A percentile compares a stretch with the other conserved stretches of the same genome.
These are phyloP conservation scores for Ophion obscuratus DNA, from an alignment of 2,888 invertebrate species.

Conservation along the genomic window DNA sequence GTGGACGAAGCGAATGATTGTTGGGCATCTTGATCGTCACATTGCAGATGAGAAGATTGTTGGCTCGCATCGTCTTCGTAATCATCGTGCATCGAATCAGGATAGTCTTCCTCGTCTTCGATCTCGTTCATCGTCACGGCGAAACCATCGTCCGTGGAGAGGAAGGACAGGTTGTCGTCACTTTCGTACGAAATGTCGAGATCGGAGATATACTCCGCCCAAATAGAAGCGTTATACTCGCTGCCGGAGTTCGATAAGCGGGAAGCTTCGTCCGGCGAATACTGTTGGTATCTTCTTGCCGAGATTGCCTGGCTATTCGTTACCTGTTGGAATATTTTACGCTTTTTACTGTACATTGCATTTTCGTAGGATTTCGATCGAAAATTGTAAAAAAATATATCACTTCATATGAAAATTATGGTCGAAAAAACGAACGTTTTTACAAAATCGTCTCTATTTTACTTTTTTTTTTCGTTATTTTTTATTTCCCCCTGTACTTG, in stretches of 20 bases:
- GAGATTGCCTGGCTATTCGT: background rate
- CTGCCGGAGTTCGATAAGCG: background rate
- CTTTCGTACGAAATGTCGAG: background rate
- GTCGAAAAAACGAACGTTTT: too few relatives aligned
- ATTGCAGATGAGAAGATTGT: background rate
- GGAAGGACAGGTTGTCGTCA: background rate
- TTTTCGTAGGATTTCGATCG: too few relatives aligned
- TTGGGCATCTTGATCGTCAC: background rate
- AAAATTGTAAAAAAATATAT: too few relatives aligned
- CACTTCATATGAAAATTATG: too few relatives aligned
- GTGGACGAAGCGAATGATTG: background rate
- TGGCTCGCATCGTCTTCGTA: background rate
- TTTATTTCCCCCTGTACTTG: too few relatives aligned
- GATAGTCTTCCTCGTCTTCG: background rate
- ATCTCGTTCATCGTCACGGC: background rate
- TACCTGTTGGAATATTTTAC: background rate
- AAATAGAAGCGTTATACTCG: background rate
- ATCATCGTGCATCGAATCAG: background rate
- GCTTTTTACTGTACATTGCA: background rate
- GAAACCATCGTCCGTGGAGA: background rate
- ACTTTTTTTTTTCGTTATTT: too few relatives aligned
- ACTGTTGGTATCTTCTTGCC: background rate
- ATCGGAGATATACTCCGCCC: background rate
- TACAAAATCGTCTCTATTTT: too few relatives aligned
- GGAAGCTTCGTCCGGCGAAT: background rate